Evolutionary conservation across 2,113 vertebrate genomes (phyloP).

Genomic region (Cololabis saira): DNA sequence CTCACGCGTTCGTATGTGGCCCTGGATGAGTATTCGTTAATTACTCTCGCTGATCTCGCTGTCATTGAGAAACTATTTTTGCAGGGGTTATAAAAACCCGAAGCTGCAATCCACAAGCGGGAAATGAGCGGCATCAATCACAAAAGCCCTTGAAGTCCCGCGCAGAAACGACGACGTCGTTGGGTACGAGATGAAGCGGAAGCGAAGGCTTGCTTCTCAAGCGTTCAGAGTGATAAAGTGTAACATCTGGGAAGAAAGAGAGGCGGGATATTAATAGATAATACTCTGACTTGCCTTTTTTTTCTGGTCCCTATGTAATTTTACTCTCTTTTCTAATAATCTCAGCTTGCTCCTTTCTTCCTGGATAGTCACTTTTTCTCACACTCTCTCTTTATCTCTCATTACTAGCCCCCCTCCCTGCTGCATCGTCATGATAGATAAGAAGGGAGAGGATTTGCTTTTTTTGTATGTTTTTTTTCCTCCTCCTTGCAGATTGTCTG

Average conservation of each 20-base stretch:
- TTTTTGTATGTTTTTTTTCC: conserved; percentile 20
- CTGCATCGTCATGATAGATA: conserved; percentile 57
- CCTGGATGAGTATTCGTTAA: conserved; percentile 26
- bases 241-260: conserved; percentile 40
- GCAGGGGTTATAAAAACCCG: conserved; percentile 44
- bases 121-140: conserved; percentile 37
- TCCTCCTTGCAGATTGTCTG: conserved; percentile 44
- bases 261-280: conserved; percentile 50
- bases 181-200: conserved; percentile 27
- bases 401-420: conserved; percentile 19
- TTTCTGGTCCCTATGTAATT: not conserved
- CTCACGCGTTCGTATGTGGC: conserved; percentile 36
- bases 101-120: conserved; percentile 13
- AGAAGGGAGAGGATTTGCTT: conserved; percentile 50
- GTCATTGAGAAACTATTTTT: conserved; percentile 50
- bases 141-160: conserved; percentile 9
- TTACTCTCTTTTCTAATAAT: conserved; percentile 38
- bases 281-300: conserved; percentile 21
- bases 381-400: conserved; percentile 23
- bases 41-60: conserved; percentile 42
- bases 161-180: conserved; percentile 3
- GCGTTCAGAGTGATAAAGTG: conserved; percentile 15
- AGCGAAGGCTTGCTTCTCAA: conserved; percentile 33
- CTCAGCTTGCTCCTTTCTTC: conserved; percentile 48
- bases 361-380: conserved; percentile 49